These are phyloP conservation scores for Urechis unicinctus DNA, from an alignment of 2,888 invertebrate species.

Conservation along the genomic window DNA sequence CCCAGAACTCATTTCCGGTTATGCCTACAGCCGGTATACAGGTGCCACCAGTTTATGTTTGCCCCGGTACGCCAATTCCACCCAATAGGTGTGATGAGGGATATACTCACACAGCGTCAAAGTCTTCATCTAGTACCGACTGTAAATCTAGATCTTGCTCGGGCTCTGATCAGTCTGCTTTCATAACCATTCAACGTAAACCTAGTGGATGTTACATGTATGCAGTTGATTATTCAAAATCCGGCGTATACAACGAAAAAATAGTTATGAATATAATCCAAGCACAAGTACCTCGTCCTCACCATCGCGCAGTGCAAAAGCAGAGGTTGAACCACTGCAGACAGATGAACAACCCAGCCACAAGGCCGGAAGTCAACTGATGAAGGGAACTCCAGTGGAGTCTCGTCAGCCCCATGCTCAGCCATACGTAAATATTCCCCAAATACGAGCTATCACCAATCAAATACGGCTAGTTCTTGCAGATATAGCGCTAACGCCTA, in stretches of 20 bases:
- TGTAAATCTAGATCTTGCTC: neutral
- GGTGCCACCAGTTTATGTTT: neutral
- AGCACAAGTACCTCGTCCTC: neutral
- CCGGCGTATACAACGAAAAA: no score
- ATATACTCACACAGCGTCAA: neutral
- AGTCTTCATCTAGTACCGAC: neutral
- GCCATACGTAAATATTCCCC: no score
- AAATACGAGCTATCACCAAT: no score
- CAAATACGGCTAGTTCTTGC: neutral
- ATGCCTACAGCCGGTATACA: no score
- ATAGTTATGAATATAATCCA: neutral
- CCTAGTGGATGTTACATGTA: constrained; percentile 12
- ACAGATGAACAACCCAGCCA: neutral
- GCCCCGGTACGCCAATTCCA: neutral
- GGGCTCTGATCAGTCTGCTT: neutral
- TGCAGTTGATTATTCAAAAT: constrained; percentile 1
- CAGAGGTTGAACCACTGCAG: neutral
- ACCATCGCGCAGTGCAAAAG: neutral
- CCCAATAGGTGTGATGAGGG: neutral
- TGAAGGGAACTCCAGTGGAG: neutral
- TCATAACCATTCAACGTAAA: constrained; percentile 9
- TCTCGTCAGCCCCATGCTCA: neutral
- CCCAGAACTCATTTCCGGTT: no score
- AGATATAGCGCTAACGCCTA: neutral
- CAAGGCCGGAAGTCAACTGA: no score